Base-by-base conservation (phyloP, 2,888 invertebrate genomes). In the Oscheius sp. region DNA sequence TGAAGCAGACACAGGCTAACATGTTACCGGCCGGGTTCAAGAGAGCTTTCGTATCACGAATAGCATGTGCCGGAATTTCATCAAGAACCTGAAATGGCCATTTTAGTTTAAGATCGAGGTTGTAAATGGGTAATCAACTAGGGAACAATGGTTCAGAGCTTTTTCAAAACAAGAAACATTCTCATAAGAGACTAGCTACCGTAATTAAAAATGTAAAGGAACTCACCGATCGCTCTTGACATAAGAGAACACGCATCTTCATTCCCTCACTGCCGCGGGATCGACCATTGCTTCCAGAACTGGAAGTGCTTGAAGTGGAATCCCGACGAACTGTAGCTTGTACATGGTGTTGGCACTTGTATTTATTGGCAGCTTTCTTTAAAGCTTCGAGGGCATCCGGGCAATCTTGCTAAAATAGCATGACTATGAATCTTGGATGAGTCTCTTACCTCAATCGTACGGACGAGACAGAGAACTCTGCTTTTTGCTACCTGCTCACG, bases 1-100 rank as follows among this genome's bases (percentile, higher is more conserved):
- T 64, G 75, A 84, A 83, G 69, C 84, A 84, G 15, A 84, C 65
- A 70, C 84, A 84, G 17, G 82, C 71, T 61, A 84, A 70, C 8
- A 82, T 82, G 29, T 84, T 84, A 31, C 75, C 72, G 45, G 75
- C 75, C 27, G 83, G 81, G 17, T 78, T 80, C 23, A 84, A 73
- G 55, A 84, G 76, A 48, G 76, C 80, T 37, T 82, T 82, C 8
- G 82, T 75, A 50, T 84, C 84, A 15, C 82, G 73, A 48, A 84
- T 68, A 8, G 82, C 79, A 53, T 80, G 80, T 2, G 79, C 69
- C 0, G 84, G 82, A 25, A 84, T 76, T 29, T 68, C 69, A 0
- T 80, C 75, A 10, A 81, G 71, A 31, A 78, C 75, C 50, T 64
- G 50, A 46, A 61, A 33, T 33, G 8, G 25, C 8, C 12, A n/a